Conservation (phyloP, 2,888 invertebrate genomes). For the Emesis furor region DNA sequence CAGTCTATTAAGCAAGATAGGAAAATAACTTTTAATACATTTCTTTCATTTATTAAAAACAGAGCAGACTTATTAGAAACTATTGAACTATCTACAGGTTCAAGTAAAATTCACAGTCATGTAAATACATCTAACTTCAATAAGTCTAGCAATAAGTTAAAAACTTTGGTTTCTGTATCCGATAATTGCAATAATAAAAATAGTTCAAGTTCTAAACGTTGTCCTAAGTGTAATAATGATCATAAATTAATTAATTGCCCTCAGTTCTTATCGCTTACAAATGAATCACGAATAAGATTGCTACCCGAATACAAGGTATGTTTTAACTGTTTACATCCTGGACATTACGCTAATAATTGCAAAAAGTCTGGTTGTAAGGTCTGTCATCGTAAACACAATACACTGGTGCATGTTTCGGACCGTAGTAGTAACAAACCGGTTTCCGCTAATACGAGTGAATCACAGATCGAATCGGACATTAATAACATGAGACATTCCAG, state of each 20-base stretch:
- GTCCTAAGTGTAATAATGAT: not conserved
- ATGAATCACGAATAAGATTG: not conserved
- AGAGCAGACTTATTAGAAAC: too few species aligned
- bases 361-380: constrained; percentile 38
- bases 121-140: too few species aligned
- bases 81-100: too few species aligned
- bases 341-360: constrained; percentile 44
- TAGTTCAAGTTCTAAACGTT: not conserved
- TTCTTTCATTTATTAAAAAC: too few species aligned
- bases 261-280: not conserved
- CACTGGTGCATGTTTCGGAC: constrained; percentile 38
- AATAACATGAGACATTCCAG: too few species aligned
- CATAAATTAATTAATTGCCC: constrained; percentile 11
- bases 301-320: constrained; percentile 36
- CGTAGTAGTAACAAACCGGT: too few species aligned
- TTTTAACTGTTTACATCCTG: constrained; percentile 35
- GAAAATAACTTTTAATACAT: too few species aligned
- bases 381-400: constrained; percentile 48
- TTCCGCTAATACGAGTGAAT: too few species aligned
- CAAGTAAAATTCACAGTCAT: too few species aligned
- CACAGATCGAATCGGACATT: too few species aligned
- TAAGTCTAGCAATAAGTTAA: not conserved
- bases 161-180: not conserved
- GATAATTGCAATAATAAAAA: too few species aligned
- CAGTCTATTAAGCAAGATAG: constrained; percentile 12